Evolutionary conservation across 2,888 invertebrate species (phyloP).

Genomic region (Augochlorella aurata): DNA sequence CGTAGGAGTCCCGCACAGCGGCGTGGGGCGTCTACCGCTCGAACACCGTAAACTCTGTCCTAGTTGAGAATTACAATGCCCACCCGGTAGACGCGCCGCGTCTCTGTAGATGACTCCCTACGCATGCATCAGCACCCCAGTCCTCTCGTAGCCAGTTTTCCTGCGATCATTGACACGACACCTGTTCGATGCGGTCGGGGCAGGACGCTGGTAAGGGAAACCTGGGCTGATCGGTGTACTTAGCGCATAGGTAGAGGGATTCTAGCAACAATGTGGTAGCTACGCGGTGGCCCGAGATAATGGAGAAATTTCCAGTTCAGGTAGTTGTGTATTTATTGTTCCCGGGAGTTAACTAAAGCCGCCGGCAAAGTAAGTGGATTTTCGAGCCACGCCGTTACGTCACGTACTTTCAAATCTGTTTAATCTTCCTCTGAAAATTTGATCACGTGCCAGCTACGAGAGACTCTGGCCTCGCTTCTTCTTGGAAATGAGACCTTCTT

Average conservation of each 20-base stretch:
- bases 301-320: constrained; percentile 36
- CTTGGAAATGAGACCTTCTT: constrained; percentile 6
- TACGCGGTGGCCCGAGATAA: constrained; percentile 35
- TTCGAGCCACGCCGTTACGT: constrained; percentile 33
- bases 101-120: too few relatives aligned
- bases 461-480: not conserved
- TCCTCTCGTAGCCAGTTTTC: too few relatives aligned
- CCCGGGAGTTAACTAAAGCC: constrained; percentile 17
- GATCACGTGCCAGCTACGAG: constrained; percentile 21
- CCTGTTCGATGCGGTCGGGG: constrained; percentile 50
- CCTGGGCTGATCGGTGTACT: constrained; percentile 49
- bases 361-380: constrained; percentile 29
- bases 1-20: too few relatives aligned
- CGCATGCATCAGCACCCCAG: too few relatives aligned
- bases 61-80: too few relatives aligned
- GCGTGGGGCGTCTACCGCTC: too few relatives aligned
- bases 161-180: constrained; percentile 41
- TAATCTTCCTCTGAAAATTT: constrained; percentile 31
- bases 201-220: constrained; percentile 20
- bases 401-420: constrained; percentile 26
- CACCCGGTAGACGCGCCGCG: too few relatives aligned
- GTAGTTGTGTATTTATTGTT: constrained; percentile 39
- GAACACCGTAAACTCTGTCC: too few relatives aligned
- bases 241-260: constrained; percentile 25
- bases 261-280: constrained; percentile 47